Conservation (phyloP, 2,888 invertebrate species). For the Drosophila subsilvestris region DNA sequence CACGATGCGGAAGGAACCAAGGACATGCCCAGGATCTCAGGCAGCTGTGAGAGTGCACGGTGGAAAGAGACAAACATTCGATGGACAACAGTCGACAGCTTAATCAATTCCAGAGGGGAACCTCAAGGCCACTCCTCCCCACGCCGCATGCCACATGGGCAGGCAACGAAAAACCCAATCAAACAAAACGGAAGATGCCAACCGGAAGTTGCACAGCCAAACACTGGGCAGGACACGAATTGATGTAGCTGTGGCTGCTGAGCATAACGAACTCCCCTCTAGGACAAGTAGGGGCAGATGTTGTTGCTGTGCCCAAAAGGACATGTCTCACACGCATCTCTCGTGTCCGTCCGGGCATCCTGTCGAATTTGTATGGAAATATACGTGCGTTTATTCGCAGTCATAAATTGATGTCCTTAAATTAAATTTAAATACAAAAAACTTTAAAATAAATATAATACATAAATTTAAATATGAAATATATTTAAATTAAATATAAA, state of each 20-base stretch:
- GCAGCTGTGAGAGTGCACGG: background rate
- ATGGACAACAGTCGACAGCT: slow-evolving; percentile 48
- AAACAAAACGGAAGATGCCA: slow-evolving; percentile 39
- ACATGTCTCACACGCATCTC: slow-evolving; percentile 11
- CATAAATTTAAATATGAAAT: no score
- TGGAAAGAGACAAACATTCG: slow-evolving; percentile 27
- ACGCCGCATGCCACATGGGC: slow-evolving; percentile 41
- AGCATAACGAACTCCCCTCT: background rate
- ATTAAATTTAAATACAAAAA: no score
- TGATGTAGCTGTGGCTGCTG: slow-evolving; percentile 2
- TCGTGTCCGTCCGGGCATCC: slow-evolving; percentile 2
- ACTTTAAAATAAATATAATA: no score
- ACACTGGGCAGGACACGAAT: slow-evolving; percentile 32
- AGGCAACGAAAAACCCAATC: slow-evolving; percentile 26
- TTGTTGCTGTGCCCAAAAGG: slow-evolving; percentile 6
- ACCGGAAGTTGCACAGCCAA: slow-evolving; percentile 44
- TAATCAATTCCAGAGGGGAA: slow-evolving; percentile 65
- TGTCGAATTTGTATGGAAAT: slow-evolving; percentile 66
- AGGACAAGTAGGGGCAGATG: slow-evolving; percentile 14
- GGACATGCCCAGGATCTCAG: slow-evolving; percentile 26
- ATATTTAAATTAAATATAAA: no score
- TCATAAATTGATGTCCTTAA: slow-evolving; percentile 53
- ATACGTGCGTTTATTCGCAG: slow-evolving; percentile 1
- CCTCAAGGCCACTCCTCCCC: slow-evolving; percentile 16
- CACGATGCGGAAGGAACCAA: slow-evolving; percentile 5